A percentile compares a stretch with the other conserved stretches of the same genome.
These are phyloP conservation scores for Tor tambroides DNA, from an alignment of 2,113 vertebrate genomes.

Conservation along the genomic window DNA sequence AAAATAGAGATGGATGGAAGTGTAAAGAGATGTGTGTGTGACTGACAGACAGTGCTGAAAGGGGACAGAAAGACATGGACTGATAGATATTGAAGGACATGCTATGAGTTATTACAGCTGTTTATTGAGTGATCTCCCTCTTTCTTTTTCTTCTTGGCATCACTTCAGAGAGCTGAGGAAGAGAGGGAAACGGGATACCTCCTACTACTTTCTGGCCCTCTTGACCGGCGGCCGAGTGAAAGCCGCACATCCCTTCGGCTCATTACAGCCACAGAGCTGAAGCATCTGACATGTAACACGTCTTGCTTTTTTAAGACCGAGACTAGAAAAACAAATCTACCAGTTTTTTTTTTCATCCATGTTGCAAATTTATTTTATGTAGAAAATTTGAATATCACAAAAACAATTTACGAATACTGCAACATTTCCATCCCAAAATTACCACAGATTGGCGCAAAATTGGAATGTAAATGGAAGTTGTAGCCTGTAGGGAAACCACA, in stretches of 20 bases:
- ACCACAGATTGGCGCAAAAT: neutral
- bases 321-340: neutral
- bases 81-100: conserved; percentile 41
- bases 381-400: neutral
- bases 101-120: conserved; percentile 75
- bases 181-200: conserved; percentile 59
- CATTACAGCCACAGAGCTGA: conserved; percentile 50
- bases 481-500: too few species aligned
- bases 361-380: neutral
- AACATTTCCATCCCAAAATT: neutral
- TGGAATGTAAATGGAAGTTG: too few species aligned
- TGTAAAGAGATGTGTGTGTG: neutral
- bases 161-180: conserved; percentile 66
- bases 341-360: neutral
- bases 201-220: conserved; percentile 59
- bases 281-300: conserved; percentile 35
- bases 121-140: conserved; percentile 53
- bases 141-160: conserved; percentile 65
- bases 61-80: neutral
- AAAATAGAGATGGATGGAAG: neutral
- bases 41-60: conserved; percentile 16
- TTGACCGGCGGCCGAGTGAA: conserved; percentile 51
- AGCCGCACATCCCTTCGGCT: conserved; percentile 57
- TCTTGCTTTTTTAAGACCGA: neutral
- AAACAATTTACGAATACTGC: neutral